Evolutionary conservation across 2,888 invertebrate genomes (phyloP), one percentile per base, ranked within the genome.

Genomic region (Coronaproctus castanopsis): DNA sequence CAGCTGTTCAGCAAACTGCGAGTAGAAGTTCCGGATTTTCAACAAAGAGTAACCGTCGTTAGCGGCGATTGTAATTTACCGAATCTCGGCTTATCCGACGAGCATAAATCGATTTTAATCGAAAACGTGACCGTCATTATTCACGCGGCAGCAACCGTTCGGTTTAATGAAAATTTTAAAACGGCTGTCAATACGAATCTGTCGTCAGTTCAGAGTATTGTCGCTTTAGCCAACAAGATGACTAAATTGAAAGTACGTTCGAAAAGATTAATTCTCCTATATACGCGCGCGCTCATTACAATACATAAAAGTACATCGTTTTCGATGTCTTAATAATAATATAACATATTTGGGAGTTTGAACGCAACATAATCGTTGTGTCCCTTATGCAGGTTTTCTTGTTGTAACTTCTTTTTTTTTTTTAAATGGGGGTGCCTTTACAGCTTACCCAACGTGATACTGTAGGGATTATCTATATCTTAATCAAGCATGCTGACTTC

Each of bases 141-240:
- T 57, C 64, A 64, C 54, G 61, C 58, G 24, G 64, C 64, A 1
- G 64, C 64, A 24, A 64, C 63, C 19, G 62, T 62, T 14, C 54
- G 60, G 36, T 64, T 64, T 52, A 60, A 62, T 48, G 61, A 63
- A 48, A 57, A 61, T 8, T 57, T 63, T 2, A 21, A 53, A 14
- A n/a, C 58, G 19, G 63, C 63, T 2, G 57, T 61, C 2, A 49
- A 59, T 2, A 63, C 62, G 23, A 63, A 63, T 52, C 55, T 63
- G 21, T 21, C 52, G 10, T 60, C 60, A 23, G 61, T 60, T 20
- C 57, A 57, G 48, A 62, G 58, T 20, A 50, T 61, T 20, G 19
- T 63, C 19, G 55, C 56, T 19, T 49, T 63, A 20, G 62, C 60
- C 10, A 50, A 59, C 14, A 58, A 57, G 24, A 63, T 63, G 62